A percentile compares a stretch with the other conserved stretches of the same genome.
Conservation (phyloP, 2,113 vertebrate species). For the Coregonus clupeaformis region DNA sequence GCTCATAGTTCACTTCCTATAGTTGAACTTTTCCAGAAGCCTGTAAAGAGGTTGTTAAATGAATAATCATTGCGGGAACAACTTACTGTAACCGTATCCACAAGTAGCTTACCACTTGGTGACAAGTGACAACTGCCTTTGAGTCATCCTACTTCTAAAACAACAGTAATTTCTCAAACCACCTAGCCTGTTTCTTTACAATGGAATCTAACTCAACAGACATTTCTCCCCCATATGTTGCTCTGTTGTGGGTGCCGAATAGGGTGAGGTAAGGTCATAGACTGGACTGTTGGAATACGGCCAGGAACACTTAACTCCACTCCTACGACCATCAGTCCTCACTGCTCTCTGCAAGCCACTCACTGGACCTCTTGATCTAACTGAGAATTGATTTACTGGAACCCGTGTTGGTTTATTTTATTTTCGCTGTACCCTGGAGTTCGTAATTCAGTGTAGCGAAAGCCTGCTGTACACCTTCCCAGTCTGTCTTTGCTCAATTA, state of each 20-base stretch:
- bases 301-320: neutral
- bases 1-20: neutral
- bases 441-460: too few species aligned
- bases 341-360: neutral
- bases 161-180: too few species aligned
- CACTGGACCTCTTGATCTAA: neutral
- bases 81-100: too few species aligned
- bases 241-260: neutral
- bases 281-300: slow-evolving; percentile 1
- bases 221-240: neutral
- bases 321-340: neutral
- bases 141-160: too few species aligned
- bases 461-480: slow-evolving; percentile 5
- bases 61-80: too few species aligned
- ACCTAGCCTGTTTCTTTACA: neutral
- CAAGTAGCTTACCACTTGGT: too few species aligned
- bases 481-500: neutral
- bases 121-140: too few species aligned
- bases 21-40: neutral
- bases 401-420: slow-evolving; percentile 18
- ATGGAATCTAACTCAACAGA: neutral
- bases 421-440: neutral
- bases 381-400: neutral
- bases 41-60: too few species aligned
- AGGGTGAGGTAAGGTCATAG: slow-evolving; percentile 14